Evolutionary conservation across 2,113 vertebrate species (phyloP), one percentile per base, ranked within the genome.

Genomic region (Coregonus clupeaformis): DNA sequence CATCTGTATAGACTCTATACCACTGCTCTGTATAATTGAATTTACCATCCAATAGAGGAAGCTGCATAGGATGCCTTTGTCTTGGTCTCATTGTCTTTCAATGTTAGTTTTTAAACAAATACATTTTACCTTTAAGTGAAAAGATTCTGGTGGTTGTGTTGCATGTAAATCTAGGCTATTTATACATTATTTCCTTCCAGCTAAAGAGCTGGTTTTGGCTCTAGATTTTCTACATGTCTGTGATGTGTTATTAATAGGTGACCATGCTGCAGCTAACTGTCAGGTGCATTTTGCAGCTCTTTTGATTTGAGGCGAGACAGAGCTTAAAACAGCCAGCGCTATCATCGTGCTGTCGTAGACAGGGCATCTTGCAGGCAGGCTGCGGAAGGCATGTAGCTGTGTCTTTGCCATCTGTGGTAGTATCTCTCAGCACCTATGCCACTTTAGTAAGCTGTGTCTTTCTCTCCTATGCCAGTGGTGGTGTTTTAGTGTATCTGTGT

Each of bases 191-290:
- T 49, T 12, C 49, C 52, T 78, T 60, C 79, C 62, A 52, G 68
- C 69, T 72, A 45, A 69, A 42, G 69, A 63, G 36, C 9, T 69
- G n/a, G 5, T 22, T 22, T 42, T 12, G 36, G 36, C 36, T 42
- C 9, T 12, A 11, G 1, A 3, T 1, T 3, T 12, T 78, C 20
- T 60, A 36, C 18, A 42, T 77, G 0, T 74, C 12, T 80, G 76
- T 71, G 77, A 74, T 72, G 36, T 42, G 55, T 85, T 85, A 85
- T 89, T 86, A 84, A 80, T 85, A 84, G 78, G 65, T 32, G 45
- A 69, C 49, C 49, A 47, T 42, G 59, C 76, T 64, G 84, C 80
- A 14, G 36, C 64, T 67, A 42, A 42, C 36, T 42, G 36, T 42
- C 36, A 42, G 9, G 36, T 42, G 36, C 2, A 42, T 42, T 42